Evolutionary conservation across 37 sponge, comb jelly and placozoan species (phyloP).

Genomic region (Chondrosia reniformis): DNA sequence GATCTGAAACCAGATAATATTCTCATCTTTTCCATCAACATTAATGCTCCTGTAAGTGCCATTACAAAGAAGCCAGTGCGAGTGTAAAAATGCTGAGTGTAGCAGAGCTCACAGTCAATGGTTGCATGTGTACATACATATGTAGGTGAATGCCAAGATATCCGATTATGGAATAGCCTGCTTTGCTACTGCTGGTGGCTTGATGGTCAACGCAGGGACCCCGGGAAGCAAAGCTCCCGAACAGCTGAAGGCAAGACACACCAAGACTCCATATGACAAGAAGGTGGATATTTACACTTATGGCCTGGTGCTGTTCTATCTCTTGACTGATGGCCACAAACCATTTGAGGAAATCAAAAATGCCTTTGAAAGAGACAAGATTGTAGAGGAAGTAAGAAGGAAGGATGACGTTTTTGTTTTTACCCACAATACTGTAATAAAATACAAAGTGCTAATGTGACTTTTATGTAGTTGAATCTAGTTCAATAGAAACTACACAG

Average conservation of each 20-base stretch:
- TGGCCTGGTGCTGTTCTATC: constrained; percentile 52
- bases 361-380: constrained; percentile 55
- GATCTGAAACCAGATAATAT: constrained; percentile 75
- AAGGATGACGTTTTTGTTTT: not conserved
- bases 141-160: constrained; percentile 75
- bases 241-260: constrained; percentile 34
- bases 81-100: too few relatives aligned
- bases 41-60: constrained; percentile 33
- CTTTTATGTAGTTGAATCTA: too few relatives aligned
- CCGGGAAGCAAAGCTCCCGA: constrained; percentile 82
- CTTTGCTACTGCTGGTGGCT: constrained; percentile 64
- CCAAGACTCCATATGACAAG: constrained; percentile 52
- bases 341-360: constrained; percentile 64
- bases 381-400: constrained; percentile 49
- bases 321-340: constrained; percentile 67
- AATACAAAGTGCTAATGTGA: too few relatives aligned
- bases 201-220: constrained; percentile 63
- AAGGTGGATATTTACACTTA: constrained; percentile 68
- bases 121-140: not conserved
- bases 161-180: constrained; percentile 84
- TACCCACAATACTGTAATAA: too few relatives aligned
- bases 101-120: not conserved
- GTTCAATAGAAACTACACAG: too few relatives aligned
- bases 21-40: constrained; percentile 57
- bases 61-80: not conserved